Evolutionary conservation across 2,888 invertebrate genomes (phyloP).

Genomic region (Sinotaia quadrata): DNA sequence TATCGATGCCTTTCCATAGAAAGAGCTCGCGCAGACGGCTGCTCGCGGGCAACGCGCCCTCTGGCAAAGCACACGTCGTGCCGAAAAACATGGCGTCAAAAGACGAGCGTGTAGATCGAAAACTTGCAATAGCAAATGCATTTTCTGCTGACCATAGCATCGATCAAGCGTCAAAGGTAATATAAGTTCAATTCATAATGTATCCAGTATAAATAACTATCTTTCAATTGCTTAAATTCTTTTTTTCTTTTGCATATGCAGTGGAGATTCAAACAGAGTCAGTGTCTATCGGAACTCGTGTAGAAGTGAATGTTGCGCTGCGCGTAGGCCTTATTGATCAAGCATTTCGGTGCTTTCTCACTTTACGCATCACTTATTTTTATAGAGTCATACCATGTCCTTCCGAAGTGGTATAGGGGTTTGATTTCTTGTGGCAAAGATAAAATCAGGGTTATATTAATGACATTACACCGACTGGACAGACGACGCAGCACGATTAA

Average conservation of each 20-base stretch:
- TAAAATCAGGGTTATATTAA: no score
- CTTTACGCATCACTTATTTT: background rate
- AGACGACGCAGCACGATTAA: no score
- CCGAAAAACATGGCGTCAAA: slow-evolving; percentile 24
- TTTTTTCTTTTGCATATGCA: background rate
- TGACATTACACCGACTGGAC: no score
- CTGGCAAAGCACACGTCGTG: slow-evolving; percentile 18
- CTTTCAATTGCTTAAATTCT: background rate
- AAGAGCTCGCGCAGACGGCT: no score
- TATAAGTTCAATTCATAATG: background rate
- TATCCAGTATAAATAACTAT: background rate
- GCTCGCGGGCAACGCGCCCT: slow-evolving; percentile 20
- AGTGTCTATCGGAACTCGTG: background rate
- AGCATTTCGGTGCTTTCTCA: slow-evolving; percentile 1
- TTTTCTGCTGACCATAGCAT: background rate
- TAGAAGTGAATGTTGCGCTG: background rate
- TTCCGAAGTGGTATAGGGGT: no score
- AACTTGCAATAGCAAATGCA: slow-evolving; percentile 11
- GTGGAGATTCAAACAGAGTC: background rate
- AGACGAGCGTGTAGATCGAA: slow-evolving; percentile 4
- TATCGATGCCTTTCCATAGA: no score
- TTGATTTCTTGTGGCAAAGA: no score
- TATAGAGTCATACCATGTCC: no score
- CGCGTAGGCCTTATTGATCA: background rate
- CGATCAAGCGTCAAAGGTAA: slow-evolving; percentile 22